phyloP scores from a whole-genome alignment of 2,797 vertebrate genomes.

The Chromis chromis region DNA sequence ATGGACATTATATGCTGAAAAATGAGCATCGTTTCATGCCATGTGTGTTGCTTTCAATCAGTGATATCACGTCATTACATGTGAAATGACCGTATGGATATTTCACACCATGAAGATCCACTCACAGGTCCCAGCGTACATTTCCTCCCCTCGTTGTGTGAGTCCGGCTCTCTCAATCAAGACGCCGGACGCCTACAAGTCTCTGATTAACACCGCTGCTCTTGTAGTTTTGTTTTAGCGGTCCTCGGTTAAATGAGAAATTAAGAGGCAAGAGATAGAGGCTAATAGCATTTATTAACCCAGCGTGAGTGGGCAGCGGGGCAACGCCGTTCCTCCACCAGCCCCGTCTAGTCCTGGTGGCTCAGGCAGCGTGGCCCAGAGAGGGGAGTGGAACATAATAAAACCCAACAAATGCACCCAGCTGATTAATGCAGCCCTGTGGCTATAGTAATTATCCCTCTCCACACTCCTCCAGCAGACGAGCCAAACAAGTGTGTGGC shows the following conservation, averaged over 20 bases:
- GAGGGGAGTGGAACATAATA: slow-evolving; percentile 84
- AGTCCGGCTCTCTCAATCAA: slow-evolving; percentile 67
- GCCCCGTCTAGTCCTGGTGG: slow-evolving; percentile 52
- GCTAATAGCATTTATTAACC: slow-evolving; percentile 84
- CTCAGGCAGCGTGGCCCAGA: slow-evolving; percentile 66
- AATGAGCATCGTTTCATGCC: background rate
- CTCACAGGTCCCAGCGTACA: slow-evolving; percentile 34
- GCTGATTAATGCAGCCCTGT: slow-evolving; percentile 93
- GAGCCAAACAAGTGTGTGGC: slow-evolving; percentile 71
- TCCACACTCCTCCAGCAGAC: slow-evolving; percentile 84
- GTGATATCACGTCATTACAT: slow-evolving; percentile 3
- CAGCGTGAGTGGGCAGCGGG: slow-evolving; percentile 72
- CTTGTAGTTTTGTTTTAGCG: slow-evolving; percentile 67
- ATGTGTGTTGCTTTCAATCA: slow-evolving; percentile 13
- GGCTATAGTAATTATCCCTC: slow-evolving; percentile 95
- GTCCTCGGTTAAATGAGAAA: slow-evolving; percentile 78
- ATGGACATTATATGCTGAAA: too few species aligned
- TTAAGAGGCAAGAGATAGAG: slow-evolving; percentile 79
- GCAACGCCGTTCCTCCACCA: slow-evolving; percentile 49
- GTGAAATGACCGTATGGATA: slow-evolving; percentile 14
- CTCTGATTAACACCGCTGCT: slow-evolving; percentile 74
- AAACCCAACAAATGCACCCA: slow-evolving; percentile 92
- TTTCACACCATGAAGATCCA: slow-evolving; percentile 31
- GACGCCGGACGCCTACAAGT: slow-evolving; percentile 59
- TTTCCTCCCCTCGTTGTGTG: slow-evolving; percentile 47